Conservation (phyloP, 2,888 invertebrate species). For the Microplitis deprimator region DNA sequence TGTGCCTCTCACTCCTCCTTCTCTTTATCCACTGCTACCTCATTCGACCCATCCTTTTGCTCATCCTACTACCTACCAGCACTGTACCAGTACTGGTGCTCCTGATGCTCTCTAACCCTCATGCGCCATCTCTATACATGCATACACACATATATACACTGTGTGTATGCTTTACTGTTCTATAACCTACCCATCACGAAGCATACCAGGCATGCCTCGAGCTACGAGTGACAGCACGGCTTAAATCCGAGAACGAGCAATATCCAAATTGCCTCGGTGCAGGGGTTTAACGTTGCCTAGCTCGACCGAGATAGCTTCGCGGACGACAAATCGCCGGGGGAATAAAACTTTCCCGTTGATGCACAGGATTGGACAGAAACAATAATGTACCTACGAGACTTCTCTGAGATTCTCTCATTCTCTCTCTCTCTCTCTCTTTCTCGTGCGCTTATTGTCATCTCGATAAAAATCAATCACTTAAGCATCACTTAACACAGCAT, state of each 20-base stretch:
- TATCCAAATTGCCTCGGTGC: conserved; percentile 65
- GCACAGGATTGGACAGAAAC: conserved; percentile 60
- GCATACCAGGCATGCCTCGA: conserved; percentile 18
- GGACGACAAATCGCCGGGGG: conserved; percentile 59
- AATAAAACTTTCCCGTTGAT: conserved; percentile 56
- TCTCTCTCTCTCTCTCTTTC: conserved; percentile 1
- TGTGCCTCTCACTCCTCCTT: background rate
- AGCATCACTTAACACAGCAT: background rate
- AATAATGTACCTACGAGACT: conserved; percentile 37
- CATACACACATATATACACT: conserved; percentile 3
- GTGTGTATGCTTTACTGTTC: background rate
- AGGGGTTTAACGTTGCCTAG: conserved; percentile 56
- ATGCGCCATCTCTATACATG: background rate
- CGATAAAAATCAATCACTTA: background rate
- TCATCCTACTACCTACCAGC: background rate
- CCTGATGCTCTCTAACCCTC: background rate
- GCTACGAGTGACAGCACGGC: conserved; percentile 39
- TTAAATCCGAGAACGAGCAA: conserved; percentile 60
- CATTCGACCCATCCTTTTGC: background rate
- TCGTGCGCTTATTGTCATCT: background rate
- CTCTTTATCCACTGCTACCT: background rate
- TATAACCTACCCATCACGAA: conserved; percentile 8
- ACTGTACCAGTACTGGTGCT: background rate
- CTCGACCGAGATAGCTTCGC: conserved; percentile 54
- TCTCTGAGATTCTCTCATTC: conserved; percentile 26